These are phyloP conservation scores for Camponotus pennsylvanicus DNA, from an alignment of 1,140 invertebrate species.

Conservation along the genomic window DNA sequence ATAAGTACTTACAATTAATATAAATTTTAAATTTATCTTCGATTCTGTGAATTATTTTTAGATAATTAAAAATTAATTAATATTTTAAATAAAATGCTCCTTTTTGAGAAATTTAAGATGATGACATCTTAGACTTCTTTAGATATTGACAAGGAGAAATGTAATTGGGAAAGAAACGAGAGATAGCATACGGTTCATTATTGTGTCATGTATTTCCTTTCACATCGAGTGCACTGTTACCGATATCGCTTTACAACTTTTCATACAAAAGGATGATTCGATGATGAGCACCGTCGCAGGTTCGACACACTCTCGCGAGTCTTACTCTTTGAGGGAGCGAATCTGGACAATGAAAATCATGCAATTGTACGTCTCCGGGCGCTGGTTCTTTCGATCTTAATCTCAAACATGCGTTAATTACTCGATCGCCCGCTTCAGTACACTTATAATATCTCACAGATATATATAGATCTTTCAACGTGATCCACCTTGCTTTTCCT, in stretches of 20 bases:
- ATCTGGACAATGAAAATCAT: not conserved
- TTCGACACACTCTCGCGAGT: not conserved
- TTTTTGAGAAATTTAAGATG: not conserved
- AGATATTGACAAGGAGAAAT: not conserved
- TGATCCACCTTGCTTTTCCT: conserved; percentile 26
- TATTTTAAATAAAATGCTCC: not conserved
- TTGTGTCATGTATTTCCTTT: conserved; percentile 75
- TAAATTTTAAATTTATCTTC: not conserved
- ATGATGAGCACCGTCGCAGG: conserved; percentile 51
- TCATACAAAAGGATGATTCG: conserved; percentile 72
- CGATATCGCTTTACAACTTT: conserved; percentile 74
- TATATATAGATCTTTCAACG: conserved; percentile 47
- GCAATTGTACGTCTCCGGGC: not conserved
- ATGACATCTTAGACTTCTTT: not conserved
- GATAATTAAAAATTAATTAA: conserved; percentile 8
- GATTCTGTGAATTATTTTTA: not conserved
- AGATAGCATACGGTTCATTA: conserved; percentile 56
- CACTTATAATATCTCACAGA: conserved; percentile 57
- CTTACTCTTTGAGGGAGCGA: not conserved
- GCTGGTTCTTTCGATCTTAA: not conserved
- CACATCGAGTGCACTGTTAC: conserved; percentile 77
- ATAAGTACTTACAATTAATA: no score
- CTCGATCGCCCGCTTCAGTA: conserved; percentile 39
- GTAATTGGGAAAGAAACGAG: not conserved
- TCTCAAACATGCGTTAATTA: conserved; percentile 9